Evolutionary conservation across 2,113 vertebrate species (phyloP), one percentile per base, ranked within the genome.

Genomic region (Baryphthengus martii): DNA sequence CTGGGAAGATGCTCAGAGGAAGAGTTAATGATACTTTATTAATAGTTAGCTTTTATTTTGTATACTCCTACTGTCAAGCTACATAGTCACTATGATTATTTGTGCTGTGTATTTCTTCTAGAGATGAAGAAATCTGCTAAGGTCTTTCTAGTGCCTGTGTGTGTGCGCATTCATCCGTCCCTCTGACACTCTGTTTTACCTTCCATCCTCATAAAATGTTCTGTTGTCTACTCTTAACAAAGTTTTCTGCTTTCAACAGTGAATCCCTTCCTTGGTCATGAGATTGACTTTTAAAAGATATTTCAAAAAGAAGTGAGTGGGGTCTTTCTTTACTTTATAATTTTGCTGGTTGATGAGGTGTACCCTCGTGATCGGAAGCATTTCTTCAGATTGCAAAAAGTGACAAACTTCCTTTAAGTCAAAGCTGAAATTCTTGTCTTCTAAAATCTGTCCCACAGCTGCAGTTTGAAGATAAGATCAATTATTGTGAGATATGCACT

Each of bases 11-110:
- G 80, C 76, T 91, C 47, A 65, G 52, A 92, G 72, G 86, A 89
- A 84, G 86, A 86, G 65, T 92, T 95, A 92, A 93, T 81, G 84
- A 81, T 89, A 91, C 86, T 95, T 92, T 95, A 87, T 96, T 96
- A 93, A 89, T 75, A 92, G 88, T 90, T 95, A 93, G 73, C 80
- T 95, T 89, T 92, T 92, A 52, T 89, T 95, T 86, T 95, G 44
- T 94, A 5, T 91, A 52, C 23, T 89, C 28, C 44, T 61, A 65
- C 84, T 95, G 87, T 91, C 91, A 91, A 53, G 62, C 85, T 91
- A 87, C 49, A 37, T 91, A 95, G 74, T 94, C 77, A 39, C 31
- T 70, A 8, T 67, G 80, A 70, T 91, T 75, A 82, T 81, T 94
- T 85, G 49, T 76, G 47, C 66, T 91, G 24, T 85, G 11, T 85